Evolutionary conservation across 2,797 vertebrate species (phyloP), one percentile per base, ranked within the genome.

Genomic region (Phoxinus dragarum): DNA sequence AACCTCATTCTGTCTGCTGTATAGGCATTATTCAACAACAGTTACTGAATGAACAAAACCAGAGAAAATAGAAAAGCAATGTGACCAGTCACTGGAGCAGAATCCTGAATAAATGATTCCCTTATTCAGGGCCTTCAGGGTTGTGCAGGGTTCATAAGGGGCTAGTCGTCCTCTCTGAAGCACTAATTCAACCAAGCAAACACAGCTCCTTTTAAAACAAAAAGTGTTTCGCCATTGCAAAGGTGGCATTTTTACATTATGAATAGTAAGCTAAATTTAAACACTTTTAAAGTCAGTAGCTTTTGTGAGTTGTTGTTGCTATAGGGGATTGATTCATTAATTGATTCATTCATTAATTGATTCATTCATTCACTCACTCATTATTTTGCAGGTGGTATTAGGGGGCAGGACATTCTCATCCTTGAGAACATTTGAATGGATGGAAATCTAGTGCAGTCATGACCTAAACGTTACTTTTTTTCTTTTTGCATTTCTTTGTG

Each of bases 121-220:
- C 72, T 87, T 88, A 88, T 88, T 69, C 84, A 69, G 69, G 64
- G 54, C 84, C 84, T 88, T 85, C 86, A 82, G 83, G 86, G 83
- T 82, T 82, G 83, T 59, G 27, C 49, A 76, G 76, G 84, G 80
- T 88, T 86, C 84, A 86, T 49, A 86, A 83, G 68, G 82, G 75
- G 69, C 88, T 80, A 84, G 76, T 78, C 85, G 86, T 75, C 52
- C 36, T 85, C 86, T 88, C 78, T 79, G 87, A 74, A 80, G 80
- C 81, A 75, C 76, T 85, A 64, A 80, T 64, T 80, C 68, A 74
- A 74, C 80, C 59, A 82, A 52, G 80, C 66, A 85, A 88, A 79
- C 59, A 82, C 56, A 82, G 34, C 71, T 81, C 73, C 80, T 49
- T 79, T 84, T 36, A 84, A 79, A 84, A 84, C 6, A 31, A 56